Evolutionary conservation across 2,888 invertebrate genomes (phyloP).

Genomic region (Hemicrepidius hirtus): DNA sequence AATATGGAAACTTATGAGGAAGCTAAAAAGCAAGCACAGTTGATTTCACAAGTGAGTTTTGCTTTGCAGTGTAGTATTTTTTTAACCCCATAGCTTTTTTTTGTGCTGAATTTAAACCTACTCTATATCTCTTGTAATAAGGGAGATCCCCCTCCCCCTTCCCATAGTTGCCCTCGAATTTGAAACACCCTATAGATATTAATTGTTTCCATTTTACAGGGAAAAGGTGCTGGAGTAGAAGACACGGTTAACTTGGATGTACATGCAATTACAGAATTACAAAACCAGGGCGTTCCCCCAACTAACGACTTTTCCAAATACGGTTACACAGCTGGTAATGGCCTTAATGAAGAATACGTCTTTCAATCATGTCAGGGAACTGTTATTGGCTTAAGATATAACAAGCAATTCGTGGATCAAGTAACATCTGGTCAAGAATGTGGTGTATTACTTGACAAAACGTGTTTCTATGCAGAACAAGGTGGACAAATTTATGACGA

Average conservation of each 20-base stretch:
- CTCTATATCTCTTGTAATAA: no score
- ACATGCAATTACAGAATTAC: slow-evolving; percentile 94
- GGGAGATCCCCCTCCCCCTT: no score
- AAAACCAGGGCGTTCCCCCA: slow-evolving; percentile 82
- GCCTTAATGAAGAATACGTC: slow-evolving; percentile 82
- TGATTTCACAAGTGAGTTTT: slow-evolving; percentile 84
- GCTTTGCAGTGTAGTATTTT: no score
- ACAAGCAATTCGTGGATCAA: slow-evolving; percentile 89
- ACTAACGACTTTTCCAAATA: slow-evolving; percentile 97
- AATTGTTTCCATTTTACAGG: slow-evolving; percentile 67
- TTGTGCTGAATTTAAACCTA: no score
- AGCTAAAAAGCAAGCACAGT: slow-evolving; percentile 90
- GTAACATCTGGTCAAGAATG: slow-evolving; percentile 91
- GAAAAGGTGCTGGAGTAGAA: slow-evolving; percentile 85
- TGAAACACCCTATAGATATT: no score
- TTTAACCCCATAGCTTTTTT: no score
- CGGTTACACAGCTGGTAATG: slow-evolving; percentile 82
- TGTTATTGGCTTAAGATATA: slow-evolving; percentile 86
- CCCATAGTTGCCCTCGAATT: no score
- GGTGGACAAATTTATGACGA: slow-evolving; percentile 99
- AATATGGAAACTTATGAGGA: slow-evolving; percentile 95
- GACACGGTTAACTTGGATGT: slow-evolving; percentile 94
- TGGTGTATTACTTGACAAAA: slow-evolving; percentile 92
- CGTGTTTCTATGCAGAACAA: slow-evolving; percentile 98
- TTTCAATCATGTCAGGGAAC: slow-evolving; percentile 84